Evolutionary conservation across 2,113 vertebrate species (phyloP), one percentile per base, ranked within the genome.

Genomic region (Sapayoa aenigma): DNA sequence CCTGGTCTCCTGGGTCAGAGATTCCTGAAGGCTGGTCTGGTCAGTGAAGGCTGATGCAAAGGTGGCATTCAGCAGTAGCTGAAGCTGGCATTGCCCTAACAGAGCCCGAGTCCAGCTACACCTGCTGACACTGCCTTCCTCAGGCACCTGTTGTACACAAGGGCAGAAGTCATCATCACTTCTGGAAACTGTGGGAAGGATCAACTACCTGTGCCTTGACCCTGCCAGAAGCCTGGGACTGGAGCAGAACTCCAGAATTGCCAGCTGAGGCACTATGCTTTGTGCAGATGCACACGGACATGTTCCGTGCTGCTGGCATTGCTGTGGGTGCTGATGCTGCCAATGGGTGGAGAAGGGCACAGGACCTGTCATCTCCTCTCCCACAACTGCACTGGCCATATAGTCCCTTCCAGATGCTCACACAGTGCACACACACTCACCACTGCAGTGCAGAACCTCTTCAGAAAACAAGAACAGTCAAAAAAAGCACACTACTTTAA

Each of bases 161-260:
- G 58, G 39, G 62, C 68, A 87, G 47, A 68, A 67, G 30, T 35
- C 66, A 67, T 47, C 60, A 46, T 5, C 14, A 14, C 0, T 1
- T 20, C 8, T 56, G 66, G 52, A 55, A 91, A 33, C 47, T 11
- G 30, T 59, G 42, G 31, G 17, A 75, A 87, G 35, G 33, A 58
- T 22, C 19, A 37, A 39, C 33, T 47, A 50, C 60, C 81, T 31
- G 27, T 13, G 8, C 63, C 91, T 62, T 41, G 41, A 74, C 39
- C 28, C 9, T 2, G 1, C 0, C 1, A 5, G 22, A 0, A 0
- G 39, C 2, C 21, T 35, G 25, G 68, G 42, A 71, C 18, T 2
- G 1, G 24, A 88, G 58, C 18, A 39, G 0, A 0, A 46, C 58
- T 13, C 67, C 53, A 75, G 23, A n/a, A 4, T 5, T 66, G 74